phyloP scores from a whole-genome alignment of 1,140 invertebrate species.

The Brachionus rubens region DNA sequence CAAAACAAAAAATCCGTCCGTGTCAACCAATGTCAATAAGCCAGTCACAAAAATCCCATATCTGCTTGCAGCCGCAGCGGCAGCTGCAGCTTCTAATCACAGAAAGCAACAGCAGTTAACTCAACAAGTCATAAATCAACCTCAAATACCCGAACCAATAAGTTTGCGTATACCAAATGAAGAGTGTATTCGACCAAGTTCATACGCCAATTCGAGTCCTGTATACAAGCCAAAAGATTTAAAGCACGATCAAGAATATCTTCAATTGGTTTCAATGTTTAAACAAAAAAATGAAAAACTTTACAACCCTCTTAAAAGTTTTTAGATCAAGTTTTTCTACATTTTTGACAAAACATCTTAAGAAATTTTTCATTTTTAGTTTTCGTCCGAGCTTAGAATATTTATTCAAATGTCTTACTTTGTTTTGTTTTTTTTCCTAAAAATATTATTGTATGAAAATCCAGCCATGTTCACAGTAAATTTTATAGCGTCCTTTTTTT shows the following conservation, averaged over 20 bases:
- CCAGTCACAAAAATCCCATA: conserved; percentile 1
- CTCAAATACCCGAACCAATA: background rate
- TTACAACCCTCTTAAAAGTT: background rate
- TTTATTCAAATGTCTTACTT: no score
- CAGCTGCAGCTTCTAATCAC: conserved; percentile 16
- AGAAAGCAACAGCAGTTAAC: background rate
- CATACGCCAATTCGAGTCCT: background rate
- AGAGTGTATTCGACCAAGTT: background rate
- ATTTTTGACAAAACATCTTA: no score
- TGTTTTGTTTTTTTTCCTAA: no score
- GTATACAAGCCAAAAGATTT: background rate
- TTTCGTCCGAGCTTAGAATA: no score
- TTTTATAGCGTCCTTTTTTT: background rate
- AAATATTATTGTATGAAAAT: no score
- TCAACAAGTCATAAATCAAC: background rate
- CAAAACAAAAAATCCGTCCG: background rate
- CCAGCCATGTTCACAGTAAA: background rate
- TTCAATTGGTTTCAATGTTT: conserved; percentile 24
- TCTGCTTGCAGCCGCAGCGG: conserved; percentile 6
- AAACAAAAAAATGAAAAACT: conserved; percentile 42
- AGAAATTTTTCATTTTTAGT: background rate
- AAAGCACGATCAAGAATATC: conserved; percentile 23
- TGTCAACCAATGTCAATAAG: background rate
- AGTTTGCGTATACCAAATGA: background rate
- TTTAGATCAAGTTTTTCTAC: no score